Base-by-base conservation (phyloP, 2,797 vertebrate genomes). In the Chaetophractus vellerosus region DNA sequence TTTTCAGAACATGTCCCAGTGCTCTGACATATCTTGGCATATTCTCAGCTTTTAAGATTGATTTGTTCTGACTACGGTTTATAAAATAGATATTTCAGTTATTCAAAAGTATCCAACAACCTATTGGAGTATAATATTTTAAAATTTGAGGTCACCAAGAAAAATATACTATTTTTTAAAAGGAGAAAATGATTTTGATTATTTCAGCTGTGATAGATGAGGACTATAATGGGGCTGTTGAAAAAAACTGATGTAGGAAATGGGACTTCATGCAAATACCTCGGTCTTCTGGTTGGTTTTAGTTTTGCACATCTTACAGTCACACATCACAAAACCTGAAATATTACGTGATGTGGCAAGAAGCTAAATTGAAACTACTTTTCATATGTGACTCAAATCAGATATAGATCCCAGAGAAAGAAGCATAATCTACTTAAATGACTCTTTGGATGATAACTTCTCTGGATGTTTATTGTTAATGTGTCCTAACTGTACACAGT, bases 271-370 rank as follows among this genome's bases (percentile, higher is more conserved):
- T 38, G 24, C 26, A 12, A 64, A 86, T 36, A 41, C 38, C 21
- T 82, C 26, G 12, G 64, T 84, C 26, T 95, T 88, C 66, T 57
- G 5, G 9, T 84, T 82, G n/a, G 50, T 76, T 93, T 96, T 88
- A 84, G 31, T 41, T 28, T 23, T 68, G 57, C 28, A 72, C 15
- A 85, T 41, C 4, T 76, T 75, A 61, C 9, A 36, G 12, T 75
- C 26, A 61, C 14, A 59, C 1, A 75, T 68, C 19, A 38, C 19
- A 91, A 38, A 79, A 38, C 63, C 14, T 80, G 16, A 90, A 74
- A 45, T 66, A 76, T 75, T 89, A 33, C 6, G 31, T 76, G 48
- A 88, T 78, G 38, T 61, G 12, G 48, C 79, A 26, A 91, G 78
- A 92, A 84, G 38, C 57, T 75, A 90, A 72, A 89, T 10, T 76